Evolutionary conservation across 2,888 invertebrate species (phyloP).

Genomic region (Laothoe populi): DNA sequence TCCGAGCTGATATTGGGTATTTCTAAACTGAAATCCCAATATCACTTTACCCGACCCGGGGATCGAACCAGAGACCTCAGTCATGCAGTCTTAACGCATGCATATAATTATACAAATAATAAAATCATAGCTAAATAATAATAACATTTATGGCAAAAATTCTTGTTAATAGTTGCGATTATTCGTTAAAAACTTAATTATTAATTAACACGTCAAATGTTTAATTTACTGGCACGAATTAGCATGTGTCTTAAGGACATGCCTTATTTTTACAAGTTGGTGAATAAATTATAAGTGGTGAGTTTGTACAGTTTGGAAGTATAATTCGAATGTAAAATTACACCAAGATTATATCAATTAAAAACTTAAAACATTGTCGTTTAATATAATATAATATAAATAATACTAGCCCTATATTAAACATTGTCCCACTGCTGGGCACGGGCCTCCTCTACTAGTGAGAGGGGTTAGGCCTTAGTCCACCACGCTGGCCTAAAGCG

Average conservation of each 20-base stretch:
- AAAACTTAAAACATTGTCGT: too few relatives aligned
- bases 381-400: too few relatives aligned
- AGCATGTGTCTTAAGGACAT: not conserved
- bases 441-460: too few relatives aligned
- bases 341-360: too few relatives aligned
- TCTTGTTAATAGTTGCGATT: not conserved
- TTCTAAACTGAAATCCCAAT: too few relatives aligned
- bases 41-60: too few relatives aligned
- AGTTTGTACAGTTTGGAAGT: conserved; percentile 12
- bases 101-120: not conserved
- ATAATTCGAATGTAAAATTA: not conserved
- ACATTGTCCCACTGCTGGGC: too few relatives aligned
- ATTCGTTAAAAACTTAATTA: not conserved
- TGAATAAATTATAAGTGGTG: conserved; percentile 7
- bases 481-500: too few relatives aligned
- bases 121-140: not conserved
- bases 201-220: not conserved
- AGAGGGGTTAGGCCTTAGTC: too few relatives aligned
- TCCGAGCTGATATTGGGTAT: too few relatives aligned
- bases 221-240: not conserved
- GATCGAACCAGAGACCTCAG: too few relatives aligned
- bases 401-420: too few relatives aligned
- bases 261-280: conserved; percentile 3
- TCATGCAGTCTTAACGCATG: not conserved
- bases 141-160: not conserved